Conservation (phyloP, 2,113 vertebrate genomes). For the Gavialis gangeticus region DNA sequence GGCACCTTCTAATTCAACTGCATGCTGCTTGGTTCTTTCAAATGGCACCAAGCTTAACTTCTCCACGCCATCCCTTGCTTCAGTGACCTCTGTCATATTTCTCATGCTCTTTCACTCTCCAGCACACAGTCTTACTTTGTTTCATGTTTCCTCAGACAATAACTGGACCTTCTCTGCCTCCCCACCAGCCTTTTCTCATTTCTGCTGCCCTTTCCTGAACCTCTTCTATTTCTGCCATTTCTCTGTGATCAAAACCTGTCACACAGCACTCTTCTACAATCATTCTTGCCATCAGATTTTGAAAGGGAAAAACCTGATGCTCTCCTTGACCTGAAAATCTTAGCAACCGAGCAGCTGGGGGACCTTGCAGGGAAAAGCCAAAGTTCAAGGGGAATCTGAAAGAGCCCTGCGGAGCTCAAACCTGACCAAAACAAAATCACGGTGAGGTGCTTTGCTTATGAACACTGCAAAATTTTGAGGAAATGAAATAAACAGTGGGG, state of each 20-base stretch:
- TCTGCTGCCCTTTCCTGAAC: neutral
- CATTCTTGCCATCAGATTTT: slow-evolving; percentile 20
- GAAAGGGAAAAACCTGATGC: neutral
- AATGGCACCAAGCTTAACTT: neutral
- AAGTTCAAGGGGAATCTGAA: neutral
- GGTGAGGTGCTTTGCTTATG: neutral
- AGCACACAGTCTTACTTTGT: neutral
- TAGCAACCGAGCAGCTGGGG: neutral
- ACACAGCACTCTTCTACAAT: neutral
- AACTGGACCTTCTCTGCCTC: neutral
- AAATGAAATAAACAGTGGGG: neutral
- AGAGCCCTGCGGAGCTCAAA: rapidly evolving
- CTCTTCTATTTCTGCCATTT: slow-evolving; percentile 16
- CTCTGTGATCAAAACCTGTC: neutral
- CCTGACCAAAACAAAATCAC: neutral
- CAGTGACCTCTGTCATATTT: neutral
- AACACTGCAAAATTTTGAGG: neutral
- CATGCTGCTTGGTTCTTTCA: neutral
- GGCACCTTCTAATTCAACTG: slow-evolving; percentile 22
- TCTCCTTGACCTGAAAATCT: neutral
- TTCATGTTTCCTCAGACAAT: neutral
- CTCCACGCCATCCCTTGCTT: neutral
- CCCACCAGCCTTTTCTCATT: neutral
- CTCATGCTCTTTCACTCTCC: neutral
- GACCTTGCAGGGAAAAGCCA: neutral